Evolutionary conservation across 2,888 invertebrate genomes (phyloP).

Genomic region (Strigamia maritima): DNA sequence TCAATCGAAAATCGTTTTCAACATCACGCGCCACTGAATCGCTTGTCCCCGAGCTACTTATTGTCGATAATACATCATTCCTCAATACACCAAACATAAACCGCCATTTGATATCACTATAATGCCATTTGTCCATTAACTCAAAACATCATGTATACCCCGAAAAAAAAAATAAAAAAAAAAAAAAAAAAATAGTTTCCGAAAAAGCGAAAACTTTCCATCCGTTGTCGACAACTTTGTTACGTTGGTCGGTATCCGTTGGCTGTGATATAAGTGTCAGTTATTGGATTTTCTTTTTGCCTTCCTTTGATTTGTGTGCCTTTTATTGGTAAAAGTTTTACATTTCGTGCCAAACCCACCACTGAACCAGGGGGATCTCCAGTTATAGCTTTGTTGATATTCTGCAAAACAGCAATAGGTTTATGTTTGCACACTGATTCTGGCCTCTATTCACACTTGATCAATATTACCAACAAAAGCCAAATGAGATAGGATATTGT

Average conservation of each 20-base stretch:
- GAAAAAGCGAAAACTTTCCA: not conserved
- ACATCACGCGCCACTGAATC: no score
- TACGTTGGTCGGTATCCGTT: not conserved
- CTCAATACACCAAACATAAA: no score
- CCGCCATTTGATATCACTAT: no score
- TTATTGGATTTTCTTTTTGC: conserved; percentile 27
- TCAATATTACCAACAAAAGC: conserved; percentile 28
- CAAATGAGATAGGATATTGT: conserved; percentile 6
- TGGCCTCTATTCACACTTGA: conserved; percentile 6
- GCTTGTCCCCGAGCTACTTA: no score
- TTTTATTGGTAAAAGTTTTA: conserved; percentile 8
- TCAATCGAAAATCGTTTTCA: no score
- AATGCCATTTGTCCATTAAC: no score
- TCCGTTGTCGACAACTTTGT: not conserved
- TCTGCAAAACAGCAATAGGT: conserved; percentile 25
- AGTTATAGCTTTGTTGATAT: conserved; percentile 28
- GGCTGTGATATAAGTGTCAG: conserved; percentile 19
- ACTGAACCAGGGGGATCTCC: conserved; percentile 4
- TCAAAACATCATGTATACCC: no score
- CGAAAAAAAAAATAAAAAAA: no score
- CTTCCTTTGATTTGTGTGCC: conserved; percentile 17
- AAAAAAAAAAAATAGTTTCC: no score
- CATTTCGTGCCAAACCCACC: conserved; percentile 13
- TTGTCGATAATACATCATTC: no score
- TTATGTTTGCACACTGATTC: conserved; percentile 7